Evolutionary conservation across 1,140 invertebrate species (phyloP), one percentile per base, ranked within the genome.

Genomic region (Campoletis sonorensis): DNA sequence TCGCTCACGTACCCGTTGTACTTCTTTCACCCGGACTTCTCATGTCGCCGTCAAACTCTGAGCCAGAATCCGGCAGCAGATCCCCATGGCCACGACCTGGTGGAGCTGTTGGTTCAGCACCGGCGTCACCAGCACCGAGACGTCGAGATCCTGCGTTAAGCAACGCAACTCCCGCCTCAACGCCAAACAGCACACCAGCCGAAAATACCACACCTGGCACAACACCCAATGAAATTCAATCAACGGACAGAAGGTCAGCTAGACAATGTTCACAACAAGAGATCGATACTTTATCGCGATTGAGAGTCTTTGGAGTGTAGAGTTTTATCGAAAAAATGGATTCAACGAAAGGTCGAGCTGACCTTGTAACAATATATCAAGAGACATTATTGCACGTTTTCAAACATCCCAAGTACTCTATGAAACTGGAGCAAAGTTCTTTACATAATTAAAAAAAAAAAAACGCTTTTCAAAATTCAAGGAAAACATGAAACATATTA

Each of bases 1-100:
- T 98, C 92, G 95, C 97, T n/a, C 97, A 97, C 89, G 97, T 98
- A 79, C 98, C 98, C 5, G 97, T 99, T 33, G 97, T 98, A 80
- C 94, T 98, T 85, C 93, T 99, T 51, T 98, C 97, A 85, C 98
- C 98, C 21, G 96, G 95, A 84, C 94, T 97, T 86, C 93, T 96
- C 86, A 92, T 94, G 58, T 96, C 95, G 54, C 94, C 93, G 26
- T 91, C 92, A 82, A 90, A 91, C 82, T 93, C 93, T 26, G 93
- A 93, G 54, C 83, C 85, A 4, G 86, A 89, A 61, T 84, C 84
- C 18, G 82, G 83, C n/a, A 80, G 75, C 8, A 87, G 94, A 92
- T 89, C 94, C 95, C 88, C 94, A 93, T 83, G 93, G 94, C 85
- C 94, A 92, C 76, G 93, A 94, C 86, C 94, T 93, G 90, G 93